Base-by-base conservation (phyloP, 1,140 invertebrate species). In the Solen grandis region DNA sequence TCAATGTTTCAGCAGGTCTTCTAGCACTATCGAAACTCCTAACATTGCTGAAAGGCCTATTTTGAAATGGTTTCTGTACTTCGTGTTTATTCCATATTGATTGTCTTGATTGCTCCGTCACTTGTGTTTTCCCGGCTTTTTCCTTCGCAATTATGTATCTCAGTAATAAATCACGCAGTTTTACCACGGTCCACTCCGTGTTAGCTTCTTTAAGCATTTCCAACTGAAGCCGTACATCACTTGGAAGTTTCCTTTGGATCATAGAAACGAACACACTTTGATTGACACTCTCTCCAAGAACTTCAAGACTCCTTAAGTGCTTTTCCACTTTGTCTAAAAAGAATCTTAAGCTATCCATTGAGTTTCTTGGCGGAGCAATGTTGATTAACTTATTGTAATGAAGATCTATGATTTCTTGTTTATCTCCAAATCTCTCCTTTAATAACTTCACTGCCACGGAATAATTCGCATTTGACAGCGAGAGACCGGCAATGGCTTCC, bases 371-470 rank as follows among this genome's bases (percentile, higher is more conserved):
- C 25, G 63, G 31, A 38, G 38, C 4, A 25, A 69, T 25, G 25
- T 52, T 52, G 5, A 52, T 69, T 31, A 69, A 27, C 52, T 50
- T 25, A 5, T 66, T 36, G 22, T 66, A 66, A 41, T 66, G 63
- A 38, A 69, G 3, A 63, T 63, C 46, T 22, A 60, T 31, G 0
- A 46, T 27, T 22, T 79, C 65, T 59, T 77, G 75, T 16, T 31
- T n/a, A 50, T 77, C 46, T 5, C 63, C 75, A 31, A 77, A 77
- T 76, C 74, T 60, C 36, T 78, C 66, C 46, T 78, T 57, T 16
- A 78, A 29, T 22, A 69, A 59, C 4, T 3, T 0, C n/a, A 78
- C n/a, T 5, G 63, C 75, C n/a, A 69, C 29, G 1, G 29, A 5
- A 70, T 78, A 78, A 29, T 78, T 78, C 35, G 50, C 36, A 25